Base-by-base conservation (phyloP, 1,140 invertebrate genomes). In the Macrotrachela quadricornifera region DNA sequence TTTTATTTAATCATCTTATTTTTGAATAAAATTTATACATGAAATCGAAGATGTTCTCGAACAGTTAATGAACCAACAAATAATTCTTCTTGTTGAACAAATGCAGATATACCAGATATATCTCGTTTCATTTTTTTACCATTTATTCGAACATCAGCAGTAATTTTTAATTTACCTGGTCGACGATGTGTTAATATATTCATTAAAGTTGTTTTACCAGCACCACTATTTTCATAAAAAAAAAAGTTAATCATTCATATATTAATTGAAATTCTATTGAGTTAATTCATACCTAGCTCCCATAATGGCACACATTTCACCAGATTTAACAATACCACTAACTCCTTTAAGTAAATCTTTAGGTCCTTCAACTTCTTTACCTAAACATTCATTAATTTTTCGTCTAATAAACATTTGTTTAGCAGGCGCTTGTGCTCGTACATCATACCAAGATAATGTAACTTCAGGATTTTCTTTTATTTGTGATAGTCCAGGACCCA, bases 191-290 rank as follows among this genome's bases (percentile, higher is more conserved):
- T 91, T 37, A 95, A 63, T 0, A 85, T 77, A 66, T 95, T 95
- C 41, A 95, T 68, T 0, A 95, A 75, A 0, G 88, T 94, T 0
- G 88, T 91, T 72, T 96, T 97, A 8, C 91, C 90, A 1, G 90
- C 83, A 1, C 88, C 88, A 30, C 85, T 90, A 56, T 18, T 6
- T 46, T 30, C 37, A 16, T 13, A 30, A n/a, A 30, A 10, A 14
- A 12, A 30, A 21, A 14, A 10, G 15, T 11, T 17, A 43, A 47
- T 36, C 18, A 43, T 44, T 6, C 15, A 37, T 13, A 21, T 13
- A 40, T 50, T 11, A 39, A 46, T 46, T 12, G 40, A 38, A 40
- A 45, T 37, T 30, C 49, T 47, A n/a, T n/a, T n/a, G n/a, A n/a
- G n/a, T n/a, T n/a, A n/a, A n/a, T n/a, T n/a, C 50, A 60, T 52